A percentile compares a stretch with the other conserved stretches of the same genome.
These are phyloP conservation scores for Ammospiza caudacuta DNA, from an alignment of 2,113 vertebrate genomes.

Conservation along the genomic window DNA sequence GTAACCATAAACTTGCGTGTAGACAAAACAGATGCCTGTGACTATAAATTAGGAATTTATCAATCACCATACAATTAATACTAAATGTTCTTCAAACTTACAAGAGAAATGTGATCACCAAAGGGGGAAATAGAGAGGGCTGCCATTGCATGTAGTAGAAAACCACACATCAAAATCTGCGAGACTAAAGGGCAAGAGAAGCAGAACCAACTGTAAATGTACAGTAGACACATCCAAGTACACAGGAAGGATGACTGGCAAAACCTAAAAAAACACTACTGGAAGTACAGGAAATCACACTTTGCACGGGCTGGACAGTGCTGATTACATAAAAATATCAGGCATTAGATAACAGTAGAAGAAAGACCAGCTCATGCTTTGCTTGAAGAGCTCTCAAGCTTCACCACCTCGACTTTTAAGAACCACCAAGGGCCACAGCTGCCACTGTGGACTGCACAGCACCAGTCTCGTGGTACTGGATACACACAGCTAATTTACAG, in stretches of 20 bases:
- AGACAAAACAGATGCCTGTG: background rate
- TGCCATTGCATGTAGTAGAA: background rate
- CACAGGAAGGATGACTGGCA: background rate
- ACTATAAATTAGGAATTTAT: background rate
- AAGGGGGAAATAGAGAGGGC: background rate
- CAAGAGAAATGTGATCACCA: background rate
- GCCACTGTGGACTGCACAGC: background rate
- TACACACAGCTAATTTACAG: background rate
- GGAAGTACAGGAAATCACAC: background rate
- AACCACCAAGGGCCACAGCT: background rate
- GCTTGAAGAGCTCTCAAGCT: background rate
- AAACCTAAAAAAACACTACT: background rate
- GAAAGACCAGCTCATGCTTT: background rate
- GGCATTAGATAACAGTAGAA: background rate
- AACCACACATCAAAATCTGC: background rate
- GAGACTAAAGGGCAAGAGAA: background rate
- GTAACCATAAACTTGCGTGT: background rate
- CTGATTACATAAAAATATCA: background rate
- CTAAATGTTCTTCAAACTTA: background rate
- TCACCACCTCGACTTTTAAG: background rate
- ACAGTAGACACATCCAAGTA: background rate
- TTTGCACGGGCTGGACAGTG: background rate
- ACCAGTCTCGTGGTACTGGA: fast-evolving
- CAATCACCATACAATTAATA: background rate
- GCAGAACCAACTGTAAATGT: background rate